Conservation (phyloP, 2,888 invertebrate genomes). For the Ommatoiulus sabulosus region DNA sequence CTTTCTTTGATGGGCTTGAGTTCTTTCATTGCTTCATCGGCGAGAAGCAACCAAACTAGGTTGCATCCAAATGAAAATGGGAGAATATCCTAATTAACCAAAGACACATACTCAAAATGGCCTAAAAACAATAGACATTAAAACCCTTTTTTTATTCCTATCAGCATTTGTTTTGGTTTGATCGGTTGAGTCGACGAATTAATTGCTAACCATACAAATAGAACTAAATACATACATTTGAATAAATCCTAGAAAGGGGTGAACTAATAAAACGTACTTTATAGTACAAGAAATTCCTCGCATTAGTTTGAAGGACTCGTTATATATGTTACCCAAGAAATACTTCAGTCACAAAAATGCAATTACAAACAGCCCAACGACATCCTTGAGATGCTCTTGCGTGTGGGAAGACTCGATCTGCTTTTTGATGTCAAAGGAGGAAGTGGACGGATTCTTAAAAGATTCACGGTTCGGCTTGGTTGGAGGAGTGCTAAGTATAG, state of each 20-base stretch:
- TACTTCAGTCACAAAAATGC: neutral
- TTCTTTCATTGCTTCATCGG: neutral
- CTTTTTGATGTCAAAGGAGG: constrained; percentile 18
- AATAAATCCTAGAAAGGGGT: neutral
- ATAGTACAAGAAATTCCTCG: neutral
- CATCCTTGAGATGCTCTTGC: neutral
- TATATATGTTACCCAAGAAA: neutral
- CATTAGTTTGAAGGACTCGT: neutral
- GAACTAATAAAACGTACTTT: neutral
- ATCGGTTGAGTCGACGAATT: neutral
- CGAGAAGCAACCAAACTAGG: neutral
- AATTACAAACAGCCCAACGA: neutral
- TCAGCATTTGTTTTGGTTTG: neutral
- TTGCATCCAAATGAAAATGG: neutral
- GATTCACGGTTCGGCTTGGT: neutral
- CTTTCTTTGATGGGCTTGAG: neutral
- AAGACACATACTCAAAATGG: constrained; percentile 2
- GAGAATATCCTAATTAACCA: neutral
- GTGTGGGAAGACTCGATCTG: neutral
- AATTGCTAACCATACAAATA: neutral
- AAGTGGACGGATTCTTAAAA: neutral
- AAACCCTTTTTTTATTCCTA: neutral
- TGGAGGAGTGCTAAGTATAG: neutral
- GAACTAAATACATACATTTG: constrained; percentile 2
- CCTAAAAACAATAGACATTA: neutral